phyloP scores from a whole-genome alignment of 1,140 invertebrate species.

The Cardiocondyla obscurior region DNA sequence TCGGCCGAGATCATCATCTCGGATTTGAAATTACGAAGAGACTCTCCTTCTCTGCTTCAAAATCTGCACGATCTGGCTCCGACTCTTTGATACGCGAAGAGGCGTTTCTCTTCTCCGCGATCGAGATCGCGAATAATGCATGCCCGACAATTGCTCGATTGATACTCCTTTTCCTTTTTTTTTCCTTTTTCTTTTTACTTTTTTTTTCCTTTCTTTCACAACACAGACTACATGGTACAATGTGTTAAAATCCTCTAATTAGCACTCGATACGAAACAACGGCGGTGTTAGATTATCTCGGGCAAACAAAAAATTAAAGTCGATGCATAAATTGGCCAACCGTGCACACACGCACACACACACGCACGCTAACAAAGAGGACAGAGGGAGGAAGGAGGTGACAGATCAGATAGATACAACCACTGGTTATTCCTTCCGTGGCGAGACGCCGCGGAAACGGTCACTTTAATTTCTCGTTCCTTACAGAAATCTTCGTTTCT shows the following conservation, averaged over 20 bases:
- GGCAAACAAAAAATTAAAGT: conserved; percentile 57
- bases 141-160: conserved; percentile 27
- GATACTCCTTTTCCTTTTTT: background rate
- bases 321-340: conserved; percentile 63
- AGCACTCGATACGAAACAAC: conserved; percentile 56
- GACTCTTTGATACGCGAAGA: background rate
- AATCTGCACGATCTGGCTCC: conserved; percentile 33
- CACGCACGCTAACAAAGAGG: conserved; percentile 41
- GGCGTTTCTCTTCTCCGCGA: conserved; percentile 3
- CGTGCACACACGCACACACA: conserved; percentile 67
- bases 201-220: background rate
- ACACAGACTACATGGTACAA: conserved; percentile 59
- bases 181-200: no score
- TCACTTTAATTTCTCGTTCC: background rate
- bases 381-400: background rate
- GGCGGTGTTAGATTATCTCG: conserved; percentile 59
- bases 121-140: conserved; percentile 13
- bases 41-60: background rate
- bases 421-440: background rate
- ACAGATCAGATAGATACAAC: background rate
- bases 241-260: conserved; percentile 55
- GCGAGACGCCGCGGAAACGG: background rate
- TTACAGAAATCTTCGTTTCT: background rate
- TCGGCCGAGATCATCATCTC: background rate
- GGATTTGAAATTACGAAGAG: background rate